These are phyloP conservation scores for Setipinna tenuifilis DNA, from an alignment of 2,797 vertebrate genomes.

Conservation along the genomic window DNA sequence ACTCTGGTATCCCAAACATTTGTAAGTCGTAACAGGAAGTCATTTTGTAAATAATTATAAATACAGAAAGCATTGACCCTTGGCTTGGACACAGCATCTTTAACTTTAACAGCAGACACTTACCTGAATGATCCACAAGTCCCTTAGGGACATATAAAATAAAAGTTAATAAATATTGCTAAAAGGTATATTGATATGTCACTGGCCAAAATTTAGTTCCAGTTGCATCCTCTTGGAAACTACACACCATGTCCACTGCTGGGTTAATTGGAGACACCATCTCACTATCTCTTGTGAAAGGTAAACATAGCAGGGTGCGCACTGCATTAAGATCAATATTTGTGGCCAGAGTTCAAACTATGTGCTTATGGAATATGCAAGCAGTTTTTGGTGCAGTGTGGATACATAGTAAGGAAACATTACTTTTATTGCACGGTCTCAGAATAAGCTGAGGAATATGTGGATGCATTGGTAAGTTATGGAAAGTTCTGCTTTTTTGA, in stretches of 20 bases:
- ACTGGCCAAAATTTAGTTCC: neutral
- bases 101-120: neutral
- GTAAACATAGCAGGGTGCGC: neutral
- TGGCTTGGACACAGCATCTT: neutral
- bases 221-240: neutral
- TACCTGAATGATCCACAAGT: neutral
- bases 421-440: too few species aligned
- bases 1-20: neutral
- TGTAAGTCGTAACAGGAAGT: constrained; percentile 6
- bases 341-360: neutral
- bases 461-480: neutral
- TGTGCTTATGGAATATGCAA: neutral
- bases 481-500: neutral
- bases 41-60: constrained; percentile 4
- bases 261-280: neutral
- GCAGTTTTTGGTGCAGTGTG: neutral
- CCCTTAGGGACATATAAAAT: neutral
- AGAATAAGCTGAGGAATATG: neutral
- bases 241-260: neutral
- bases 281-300: neutral
- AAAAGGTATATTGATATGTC: neutral
- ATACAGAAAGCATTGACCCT: neutral
- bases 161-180: neutral
- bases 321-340: neutral
- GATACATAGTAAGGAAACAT: neutral